Evolutionary conservation across 2,888 invertebrate genomes (phyloP).

Genomic region (Luperina testacea): DNA sequence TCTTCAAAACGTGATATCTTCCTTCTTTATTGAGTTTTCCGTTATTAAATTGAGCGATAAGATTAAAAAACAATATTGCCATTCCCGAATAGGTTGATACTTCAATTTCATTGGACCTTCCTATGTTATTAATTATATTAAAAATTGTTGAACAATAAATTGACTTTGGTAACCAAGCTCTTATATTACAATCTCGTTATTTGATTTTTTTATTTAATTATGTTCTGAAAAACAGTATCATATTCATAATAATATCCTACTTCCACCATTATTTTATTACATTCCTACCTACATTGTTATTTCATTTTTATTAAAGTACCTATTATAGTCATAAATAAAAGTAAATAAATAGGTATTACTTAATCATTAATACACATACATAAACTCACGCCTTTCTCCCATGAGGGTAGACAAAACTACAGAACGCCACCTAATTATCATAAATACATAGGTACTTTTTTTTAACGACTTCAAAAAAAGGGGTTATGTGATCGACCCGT

Average conservation of each 20-base stretch:
- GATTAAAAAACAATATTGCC: constrained; percentile 59
- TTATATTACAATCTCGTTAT: constrained; percentile 19
- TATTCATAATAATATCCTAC: not conserved
- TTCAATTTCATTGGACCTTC: constrained; percentile 40
- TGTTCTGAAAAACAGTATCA: not conserved
- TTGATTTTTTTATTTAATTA: constrained; percentile 4
- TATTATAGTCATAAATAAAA: not conserved
- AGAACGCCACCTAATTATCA: not conserved
- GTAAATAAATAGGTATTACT: not conserved
- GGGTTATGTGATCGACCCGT: too few relatives aligned
- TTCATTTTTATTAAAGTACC: not conserved
- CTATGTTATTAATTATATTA: constrained; percentile 39
- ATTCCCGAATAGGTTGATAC: constrained; percentile 26
- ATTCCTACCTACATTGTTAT: not conserved
- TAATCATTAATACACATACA: not conserved
- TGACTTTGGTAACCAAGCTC: constrained; percentile 30
- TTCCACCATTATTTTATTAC: not conserved
- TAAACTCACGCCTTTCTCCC: not conserved
- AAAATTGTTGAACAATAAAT: constrained; percentile 28
- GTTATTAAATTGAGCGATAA: constrained; percentile 38
- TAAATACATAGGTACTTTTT: not conserved
- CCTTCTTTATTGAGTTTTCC: not conserved
- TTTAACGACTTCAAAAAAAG: too few relatives aligned
- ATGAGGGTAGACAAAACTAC: not conserved
- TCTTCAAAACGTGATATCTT: constrained; percentile 37